Evolutionary conservation across 2,888 invertebrate genomes (phyloP), one percentile per base, ranked within the genome.

Genomic region (Scrobipalpa costella): DNA sequence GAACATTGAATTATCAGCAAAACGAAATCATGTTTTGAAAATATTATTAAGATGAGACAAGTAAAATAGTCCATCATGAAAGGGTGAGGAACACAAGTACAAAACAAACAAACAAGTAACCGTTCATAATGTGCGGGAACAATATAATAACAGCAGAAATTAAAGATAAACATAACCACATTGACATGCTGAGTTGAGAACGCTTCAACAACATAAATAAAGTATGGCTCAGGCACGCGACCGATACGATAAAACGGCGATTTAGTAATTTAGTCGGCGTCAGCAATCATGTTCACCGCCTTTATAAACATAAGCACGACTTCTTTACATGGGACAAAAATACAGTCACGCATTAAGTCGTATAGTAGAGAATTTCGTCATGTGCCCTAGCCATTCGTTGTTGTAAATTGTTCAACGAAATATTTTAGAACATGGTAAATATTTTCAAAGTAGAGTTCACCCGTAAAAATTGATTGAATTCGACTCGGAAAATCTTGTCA

Each of bases 151-250:
- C 52, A 52, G 13, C 21, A 52, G 11, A 21, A 44, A 44, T 44
- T 19, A 34, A 62, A 57, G 17, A 21, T 58, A 9, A 52, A 47
- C 40, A 34, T 62, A 27, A 40, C 38, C n/a, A 69, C 64, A 67
- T 27, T 44, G 60, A 44, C 44, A 15, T 44, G 44, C 44, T 44
- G 7, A 44, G n/a, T 15, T 44, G 44, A 15, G 44, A 44, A 44
- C 44, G 44, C n/a, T n/a, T 44, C 44, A 44, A 44, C 6, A 44
- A 44, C 44, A 44, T 15, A 44, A 44, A 11, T 11, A 13, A 40
- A 40, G 11, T 3, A n/a, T n/a, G 44, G 44, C 44, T 44, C 13
- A 52, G 52, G 27, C 21, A 44, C n/a, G 15, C 44, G 27, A 27
- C 27, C 27, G 3, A 13, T 40, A 13, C 13, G 13, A 3, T 40